These are phyloP conservation scores for Dreissena polymorpha DNA, from an alignment of 1,140 invertebrate genomes.

Conservation along the genomic window DNA sequence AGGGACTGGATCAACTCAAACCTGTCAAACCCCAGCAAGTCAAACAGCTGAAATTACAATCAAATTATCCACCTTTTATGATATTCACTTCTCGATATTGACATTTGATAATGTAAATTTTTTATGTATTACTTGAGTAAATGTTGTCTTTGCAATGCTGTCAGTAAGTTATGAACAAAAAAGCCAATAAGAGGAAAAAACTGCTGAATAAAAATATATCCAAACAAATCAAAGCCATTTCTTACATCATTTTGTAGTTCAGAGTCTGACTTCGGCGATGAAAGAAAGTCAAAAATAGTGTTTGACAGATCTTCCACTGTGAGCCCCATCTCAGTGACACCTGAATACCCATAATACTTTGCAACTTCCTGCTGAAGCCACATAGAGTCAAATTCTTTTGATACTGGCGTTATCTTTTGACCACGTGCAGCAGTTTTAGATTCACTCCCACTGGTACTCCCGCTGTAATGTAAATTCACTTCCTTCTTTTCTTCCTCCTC, in stretches of 20 bases:
- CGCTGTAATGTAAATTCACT: conserved; percentile 80
- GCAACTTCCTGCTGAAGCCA: conserved; percentile 71
- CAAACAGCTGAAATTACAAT: conserved; percentile 84
- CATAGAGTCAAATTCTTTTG: conserved; percentile 46
- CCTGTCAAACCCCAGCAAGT: conserved; percentile 92
- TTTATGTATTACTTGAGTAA: too few relatives aligned
- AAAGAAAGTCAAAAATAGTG: conserved; percentile 76
- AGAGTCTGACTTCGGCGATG: conserved; percentile 80
- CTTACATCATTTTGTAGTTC: conserved; percentile 86
- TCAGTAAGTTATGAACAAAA: too few relatives aligned
- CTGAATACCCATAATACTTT: conserved; percentile 63
- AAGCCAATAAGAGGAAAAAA: too few relatives aligned
- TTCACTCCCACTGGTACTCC: not conserved
- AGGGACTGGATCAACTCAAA: conserved; percentile 92
- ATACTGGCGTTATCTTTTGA: conserved; percentile 33
- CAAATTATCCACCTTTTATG: too few relatives aligned
- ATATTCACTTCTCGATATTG: too few relatives aligned
- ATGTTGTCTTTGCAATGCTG: too few relatives aligned
- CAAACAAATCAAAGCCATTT: not conserved
- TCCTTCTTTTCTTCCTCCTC: conserved; percentile 72
- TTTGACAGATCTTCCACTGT: conserved; percentile 68
- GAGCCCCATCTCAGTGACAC: conserved; percentile 62
- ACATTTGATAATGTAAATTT: too few relatives aligned
- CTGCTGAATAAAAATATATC: not conserved
- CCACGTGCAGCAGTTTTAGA: conserved; percentile 29